Base-by-base conservation (phyloP, 2,888 invertebrate genomes). In the Chrysolina haemoptera region DNA sequence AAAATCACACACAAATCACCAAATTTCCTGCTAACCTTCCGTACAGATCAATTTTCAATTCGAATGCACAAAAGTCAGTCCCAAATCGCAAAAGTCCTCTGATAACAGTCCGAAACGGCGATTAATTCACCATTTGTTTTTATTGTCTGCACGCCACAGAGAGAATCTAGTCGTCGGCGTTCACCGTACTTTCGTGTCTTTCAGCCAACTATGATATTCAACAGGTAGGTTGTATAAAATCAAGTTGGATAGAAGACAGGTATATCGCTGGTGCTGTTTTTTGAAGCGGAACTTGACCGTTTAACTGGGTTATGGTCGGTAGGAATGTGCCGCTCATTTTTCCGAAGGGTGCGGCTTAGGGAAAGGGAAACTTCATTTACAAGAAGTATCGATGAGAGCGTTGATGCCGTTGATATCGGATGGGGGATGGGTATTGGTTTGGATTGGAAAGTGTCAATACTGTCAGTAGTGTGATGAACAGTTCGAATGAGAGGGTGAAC, bases 201-300 rank as follows among this genome's bases (percentile, higher is more conserved):
- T 73, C 73, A 70, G 62, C 75, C 73, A 64, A 77, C 77, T 77
- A 70, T 70, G 76, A 74, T 76, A 72, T 73, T 75, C 75, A 77
- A 77, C 77, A 77, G 77, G 77, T 77, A 75, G 77, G 77, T 77
- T 73, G 74, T 75, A 74, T 74, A 68, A 75, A 75, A 77, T 73
- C 77, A 71, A 75, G 77, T 70, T 70, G 70, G 70, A 75, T 75
- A 75, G 71, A 73, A 75, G 77, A 77, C 77, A 77, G 77, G 77
- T 77, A 77, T 70, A 73, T 66, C 50, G 50, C 66, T 43, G 65
- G 20, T 65, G 62, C 69, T 68, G 70, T 71, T 75, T 77, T 77
- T 77, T 62, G 77, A 73, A 77, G 77, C 77, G 77, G 77, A 75
- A 75, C 75, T 62, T 43, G 66, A 43, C 40, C 22, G 65, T 46